Evolutionary conservation across 2,113 vertebrate genomes (phyloP), one percentile per base, ranked within the genome.

Genomic region (Panurus biarmicus): DNA sequence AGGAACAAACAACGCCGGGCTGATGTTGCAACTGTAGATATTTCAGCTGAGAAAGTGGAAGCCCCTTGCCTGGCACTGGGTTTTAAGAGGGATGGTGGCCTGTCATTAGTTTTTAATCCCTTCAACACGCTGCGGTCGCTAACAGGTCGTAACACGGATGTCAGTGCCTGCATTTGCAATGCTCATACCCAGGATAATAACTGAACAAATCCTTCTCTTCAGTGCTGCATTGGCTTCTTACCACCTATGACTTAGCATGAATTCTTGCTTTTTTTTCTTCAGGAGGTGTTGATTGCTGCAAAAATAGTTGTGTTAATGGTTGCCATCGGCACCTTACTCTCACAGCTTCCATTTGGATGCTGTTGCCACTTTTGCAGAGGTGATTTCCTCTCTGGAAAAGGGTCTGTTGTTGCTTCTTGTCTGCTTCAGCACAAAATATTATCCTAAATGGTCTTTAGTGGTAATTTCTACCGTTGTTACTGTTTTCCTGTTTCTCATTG

Each of bases 71-170:
- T 94, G 82, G 83, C 91, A 53, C 35, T 6, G 64, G 53, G 14
- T 88, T 97, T 88, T 44, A 56, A 67, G 82, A 88, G 75, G 89
- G 70, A 50, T n/a, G 42, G 67, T 67, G 87, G 72, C 40, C 48
- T 18, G 8, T 91, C 87, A 62, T 82, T 57, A 85, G 64, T 26
- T 87, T 85, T 95, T 94, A 94, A 96, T 94, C 89, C 89, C 74
- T 89, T 76, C 67, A 17, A 1, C 62, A 6, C 8, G 13, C 93
- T 62, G 77, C 2, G 4, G 87, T 79, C 82, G 38, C 23, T 74
- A 84, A 71, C 94, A 96, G 93, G 95, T 96, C 95, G 51, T 73
- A 95, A 97, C 95, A 95, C 6, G 91, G 91, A 70, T 85, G 23
- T 86, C 24, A 29, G 65, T 57, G 80, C 88, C 75, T 86, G 60